Evolutionary conservation across 2,888 invertebrate genomes (phyloP), one percentile per base, ranked within the genome.

Genomic region (Cordilura impudica): DNA sequence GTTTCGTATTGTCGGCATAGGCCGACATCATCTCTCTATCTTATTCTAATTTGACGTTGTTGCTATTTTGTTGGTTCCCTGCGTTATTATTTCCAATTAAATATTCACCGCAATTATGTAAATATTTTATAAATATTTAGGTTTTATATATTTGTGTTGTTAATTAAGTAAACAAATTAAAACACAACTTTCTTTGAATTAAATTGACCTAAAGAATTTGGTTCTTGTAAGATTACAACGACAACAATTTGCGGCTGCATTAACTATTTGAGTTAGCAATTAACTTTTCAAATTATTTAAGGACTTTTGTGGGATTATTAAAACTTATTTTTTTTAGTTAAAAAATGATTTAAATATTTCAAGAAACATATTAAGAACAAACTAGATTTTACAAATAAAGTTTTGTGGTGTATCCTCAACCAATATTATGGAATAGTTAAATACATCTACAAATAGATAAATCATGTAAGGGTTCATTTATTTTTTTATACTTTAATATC

Each of bases 121-220:
- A 14, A 8, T 23, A 12, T 14, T 16, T 19, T 35, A 26, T 26
- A 23, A 54, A 66, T 18, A 43, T 29, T 19, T 5, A 4, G 14
- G 6, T 16, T 16, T 10, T 67, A 39, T 18, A 29, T 51, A 49
- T 63, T 72, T 72, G n/a, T 58, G 18, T 35, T 45, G 16, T n/a
- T 23, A 74, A 51, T 43, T 49, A 58, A 58, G 51, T 58, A 49
- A 58, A 43, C 51, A 61, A 61, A 53, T 67, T 23, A 61, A 31
- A n/a, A n/a, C 4, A 45, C 19, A 66, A 61, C 51, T 66, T 74
- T 60, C 2, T 19, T 45, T 29, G 21, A 71, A 51, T 47, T 43
- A 31, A 51, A 73, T 66, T 67, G 60, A 74, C 45, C 67, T 47
- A 12, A 51, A 45, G 21, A 60, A 26, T 39, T 51, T 47, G n/a